These are phyloP conservation scores for Nudaria mundana DNA, from an alignment of 2,888 invertebrate species.

Conservation along the genomic window DNA sequence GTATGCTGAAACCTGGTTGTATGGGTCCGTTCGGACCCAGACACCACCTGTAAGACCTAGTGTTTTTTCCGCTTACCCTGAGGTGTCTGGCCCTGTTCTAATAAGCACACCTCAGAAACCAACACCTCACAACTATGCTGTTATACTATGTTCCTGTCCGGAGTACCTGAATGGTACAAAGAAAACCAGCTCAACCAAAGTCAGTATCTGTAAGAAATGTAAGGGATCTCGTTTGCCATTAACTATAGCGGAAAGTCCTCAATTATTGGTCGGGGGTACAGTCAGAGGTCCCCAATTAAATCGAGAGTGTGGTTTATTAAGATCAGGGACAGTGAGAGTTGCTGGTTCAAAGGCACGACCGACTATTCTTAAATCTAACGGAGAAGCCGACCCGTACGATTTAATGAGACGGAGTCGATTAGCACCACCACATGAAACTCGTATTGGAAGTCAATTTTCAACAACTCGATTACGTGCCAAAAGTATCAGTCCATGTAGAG, in stretches of 20 bases:
- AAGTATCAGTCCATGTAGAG: constrained; percentile 80
- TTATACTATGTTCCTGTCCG: constrained; percentile 90
- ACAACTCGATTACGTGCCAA: constrained; percentile 75
- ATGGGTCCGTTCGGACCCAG: constrained; percentile 86
- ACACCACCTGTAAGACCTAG: constrained; percentile 71
- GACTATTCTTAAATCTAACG: constrained; percentile 83
- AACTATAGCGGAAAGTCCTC: constrained; percentile 82
- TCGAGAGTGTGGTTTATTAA: constrained; percentile 69
- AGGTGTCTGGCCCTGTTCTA: constrained; percentile 69
- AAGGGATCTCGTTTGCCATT: constrained; percentile 89
- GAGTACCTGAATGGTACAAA: constrained; percentile 90
- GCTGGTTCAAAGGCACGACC: constrained; percentile 82
- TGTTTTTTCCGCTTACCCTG: constrained; percentile 74
- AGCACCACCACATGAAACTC: constrained; percentile 83
- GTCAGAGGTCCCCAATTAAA: constrained; percentile 78
- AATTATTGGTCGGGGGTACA: constrained; percentile 81
- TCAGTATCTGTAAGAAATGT: constrained; percentile 91
- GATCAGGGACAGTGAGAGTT: constrained; percentile 84
- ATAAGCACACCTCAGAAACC: constrained; percentile 79
- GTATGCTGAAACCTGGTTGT: constrained; percentile 92
- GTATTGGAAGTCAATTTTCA: constrained; percentile 75
- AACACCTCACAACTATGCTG: constrained; percentile 84
- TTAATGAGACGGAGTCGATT: constrained; percentile 89
- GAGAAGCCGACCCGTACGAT: constrained; percentile 88
- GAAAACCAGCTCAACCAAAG: constrained; percentile 86